Conservation (phyloP, 2,888 invertebrate genomes). For the Tachystola acroxantha region DNA sequence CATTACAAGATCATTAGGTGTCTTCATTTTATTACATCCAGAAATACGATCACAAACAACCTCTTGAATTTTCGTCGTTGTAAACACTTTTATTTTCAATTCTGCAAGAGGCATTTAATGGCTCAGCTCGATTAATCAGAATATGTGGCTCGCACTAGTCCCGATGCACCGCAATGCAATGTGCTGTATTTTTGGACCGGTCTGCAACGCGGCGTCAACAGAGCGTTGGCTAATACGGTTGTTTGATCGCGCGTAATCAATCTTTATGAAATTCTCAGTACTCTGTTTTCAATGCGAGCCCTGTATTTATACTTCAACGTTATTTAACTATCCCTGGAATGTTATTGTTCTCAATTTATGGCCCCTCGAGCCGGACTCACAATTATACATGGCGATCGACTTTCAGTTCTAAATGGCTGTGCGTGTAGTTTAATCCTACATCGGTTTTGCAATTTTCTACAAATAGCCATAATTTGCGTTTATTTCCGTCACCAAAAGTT, state of each 20-base stretch:
- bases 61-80: too few relatives aligned
- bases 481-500: conserved; percentile 70
- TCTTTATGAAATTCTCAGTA: conserved; percentile 8
- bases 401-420: not conserved
- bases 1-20: too few relatives aligned
- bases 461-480: conserved; percentile 59
- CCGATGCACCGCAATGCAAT: conserved; percentile 14
- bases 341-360: conserved; percentile 2
- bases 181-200: conserved; percentile 51
- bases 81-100: too few relatives aligned
- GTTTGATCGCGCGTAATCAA: conserved; percentile 20
- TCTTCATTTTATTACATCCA: too few relatives aligned
- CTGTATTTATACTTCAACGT: not conserved
- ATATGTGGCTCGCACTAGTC: conserved; percentile 16
- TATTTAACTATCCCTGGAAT: conserved; percentile 1
- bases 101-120: too few relatives aligned
- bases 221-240: conserved; percentile 24
- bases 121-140: too few relatives aligned
- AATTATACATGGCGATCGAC: not conserved
- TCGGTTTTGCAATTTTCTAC: conserved; percentile 48
- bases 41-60: too few relatives aligned
- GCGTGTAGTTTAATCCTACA: conserved; percentile 8
- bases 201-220: conserved; percentile 41
- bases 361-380: conserved; percentile 6
- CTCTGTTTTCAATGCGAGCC: conserved; percentile 3